phyloP scores from a whole-genome alignment of 1,140 invertebrate species.

The Pantala flavescens region DNA sequence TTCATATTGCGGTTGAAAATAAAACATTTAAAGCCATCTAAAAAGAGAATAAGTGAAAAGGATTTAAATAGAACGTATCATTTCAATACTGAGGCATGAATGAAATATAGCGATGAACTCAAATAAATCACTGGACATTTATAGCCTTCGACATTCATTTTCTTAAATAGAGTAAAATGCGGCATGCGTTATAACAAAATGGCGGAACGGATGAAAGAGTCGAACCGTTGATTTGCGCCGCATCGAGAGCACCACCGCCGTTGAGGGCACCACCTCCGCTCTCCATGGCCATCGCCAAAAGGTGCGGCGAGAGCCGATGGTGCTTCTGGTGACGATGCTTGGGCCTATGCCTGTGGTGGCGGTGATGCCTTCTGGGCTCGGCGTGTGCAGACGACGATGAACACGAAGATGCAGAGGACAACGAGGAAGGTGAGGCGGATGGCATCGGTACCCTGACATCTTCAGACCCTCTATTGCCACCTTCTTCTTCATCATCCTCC shows the following conservation, averaged over 20 bases:
- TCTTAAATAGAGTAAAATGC: too few relatives aligned
- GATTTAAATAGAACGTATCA: too few relatives aligned
- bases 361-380: not conserved
- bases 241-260: slow-evolving; percentile 37
- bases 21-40: too few relatives aligned
- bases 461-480: slow-evolving; percentile 28
- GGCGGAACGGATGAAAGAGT: too few relatives aligned
- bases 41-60: too few relatives aligned
- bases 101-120: too few relatives aligned
- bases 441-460: slow-evolving; percentile 33
- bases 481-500: slow-evolving; percentile 14
- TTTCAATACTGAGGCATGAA: too few relatives aligned
- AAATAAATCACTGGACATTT: too few relatives aligned
- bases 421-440: slow-evolving; percentile 24
- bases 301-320: slow-evolving; percentile 39
- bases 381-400: slow-evolving; percentile 16
- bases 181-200: too few relatives aligned
- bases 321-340: slow-evolving; percentile 52
- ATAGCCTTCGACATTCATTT: too few relatives aligned
- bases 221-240: slow-evolving; percentile 56
- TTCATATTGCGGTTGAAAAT: too few relatives aligned
- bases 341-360: slow-evolving; percentile 22
- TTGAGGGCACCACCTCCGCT: slow-evolving; percentile 31
- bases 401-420: slow-evolving; percentile 11
- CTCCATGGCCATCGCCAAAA: slow-evolving; percentile 29